Conservation (phyloP, 2,888 invertebrate genomes). For the Pomacea canaliculata region DNA sequence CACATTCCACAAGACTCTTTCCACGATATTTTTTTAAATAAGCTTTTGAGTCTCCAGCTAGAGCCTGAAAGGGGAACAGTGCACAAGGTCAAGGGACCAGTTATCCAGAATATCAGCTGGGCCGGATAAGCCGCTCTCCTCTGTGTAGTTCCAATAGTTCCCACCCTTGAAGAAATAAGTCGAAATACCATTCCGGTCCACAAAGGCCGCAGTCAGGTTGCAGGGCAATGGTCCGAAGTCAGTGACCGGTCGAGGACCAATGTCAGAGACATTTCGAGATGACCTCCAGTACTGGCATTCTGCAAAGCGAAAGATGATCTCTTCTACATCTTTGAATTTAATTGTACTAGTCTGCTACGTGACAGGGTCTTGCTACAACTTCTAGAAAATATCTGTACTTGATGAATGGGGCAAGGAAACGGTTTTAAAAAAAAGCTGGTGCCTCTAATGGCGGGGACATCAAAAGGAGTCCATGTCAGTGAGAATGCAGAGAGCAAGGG, state of each 20-base stretch:
- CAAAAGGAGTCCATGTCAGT: too few species aligned
- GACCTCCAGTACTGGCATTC: slow-evolving; percentile 25
- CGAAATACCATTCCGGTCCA: slow-evolving; percentile 6
- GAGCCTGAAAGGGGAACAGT: not conserved
- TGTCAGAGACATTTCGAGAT: not conserved
- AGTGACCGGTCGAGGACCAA: slow-evolving; percentile 8
- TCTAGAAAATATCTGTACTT: too few species aligned
- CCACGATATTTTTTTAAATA: too few species aligned
- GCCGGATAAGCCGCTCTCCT: not conserved
- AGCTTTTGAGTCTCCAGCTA: too few species aligned
- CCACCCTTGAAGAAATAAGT: slow-evolving; percentile 29
- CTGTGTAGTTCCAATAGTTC: slow-evolving; percentile 26
- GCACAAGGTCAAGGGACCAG: slow-evolving; percentile 29
- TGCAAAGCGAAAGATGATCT: not conserved
- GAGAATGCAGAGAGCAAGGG: too few species aligned
- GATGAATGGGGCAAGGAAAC: too few species aligned
- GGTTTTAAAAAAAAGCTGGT: too few species aligned
- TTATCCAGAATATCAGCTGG: slow-evolving; percentile 15
- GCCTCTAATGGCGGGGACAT: too few species aligned
- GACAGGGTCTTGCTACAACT: too few species aligned
- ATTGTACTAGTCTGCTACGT: too few species aligned
- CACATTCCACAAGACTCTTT: too few species aligned
- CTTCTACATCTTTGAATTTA: too few species aligned
- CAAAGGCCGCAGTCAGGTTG: slow-evolving; percentile 21
- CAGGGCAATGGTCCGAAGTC: slow-evolving; percentile 18